Base-by-base conservation (phyloP, 1,140 invertebrate genomes). In the Bombus haemorrhoidalis region DNA sequence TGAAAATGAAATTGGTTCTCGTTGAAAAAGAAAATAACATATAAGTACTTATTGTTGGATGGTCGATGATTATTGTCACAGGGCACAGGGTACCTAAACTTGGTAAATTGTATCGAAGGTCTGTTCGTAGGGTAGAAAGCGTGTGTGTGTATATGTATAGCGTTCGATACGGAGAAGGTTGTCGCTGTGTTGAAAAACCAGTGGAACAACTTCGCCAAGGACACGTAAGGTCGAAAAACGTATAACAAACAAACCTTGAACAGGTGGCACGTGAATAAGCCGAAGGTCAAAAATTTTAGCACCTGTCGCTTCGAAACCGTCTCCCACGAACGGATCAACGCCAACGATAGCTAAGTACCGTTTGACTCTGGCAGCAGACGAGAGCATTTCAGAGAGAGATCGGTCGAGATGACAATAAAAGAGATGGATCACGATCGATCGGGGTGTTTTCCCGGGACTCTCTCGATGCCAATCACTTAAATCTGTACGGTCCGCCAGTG, bases 231-330 rank as follows among this genome's bases (percentile, higher is more conserved):
- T 68, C 41, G 43, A 15, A 3, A n/a, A 32, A 13, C 64, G 9
- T 41, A 57, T 18, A 37, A 25, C 75, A 28, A 79, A 69, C 64
- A 37, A 32, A 53, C 64, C 64, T 69, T 80, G 78, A 25, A 53
- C 39, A 37, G 32, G 2, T 28, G 8, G 1, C 37, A 22, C 28
- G 75, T 62, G 15, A n/a, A 76, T 25, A 22, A 37, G 22, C 3
- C 13, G 43, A 69, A 53, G 78, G 43, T 53, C 39, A 66, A 53
- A 80, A 80, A 69, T 69, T 68, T 79, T 37, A 34, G 12, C 77
- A 37, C 62, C 77, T 47, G 41, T 53, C 77, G 32, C 32, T 68
- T 28, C 41, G n/a, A 34, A 12, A 6, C 25, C 8, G 3, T 25
- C 15, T 15, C 3, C 32, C 32, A 5, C 37, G 43, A 79, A 68